Percentiles rank a stretch among this genome's conserved stretches.
These are phyloP conservation scores for Babylonia areolata DNA, from an alignment of 1,140 invertebrate species.

Conservation along the genomic window DNA sequence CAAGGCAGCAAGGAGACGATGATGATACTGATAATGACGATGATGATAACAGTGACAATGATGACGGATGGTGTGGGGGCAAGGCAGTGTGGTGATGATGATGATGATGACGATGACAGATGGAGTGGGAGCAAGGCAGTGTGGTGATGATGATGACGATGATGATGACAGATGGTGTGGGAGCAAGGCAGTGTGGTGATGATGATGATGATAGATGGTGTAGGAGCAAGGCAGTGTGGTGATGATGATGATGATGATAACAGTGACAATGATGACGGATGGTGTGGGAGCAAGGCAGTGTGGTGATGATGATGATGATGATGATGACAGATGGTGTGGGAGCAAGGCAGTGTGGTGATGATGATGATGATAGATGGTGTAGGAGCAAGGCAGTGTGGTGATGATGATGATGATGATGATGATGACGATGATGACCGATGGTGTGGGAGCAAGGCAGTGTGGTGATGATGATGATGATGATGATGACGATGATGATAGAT, in stretches of 20 bases:
- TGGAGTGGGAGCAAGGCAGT: no score
- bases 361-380: neutral
- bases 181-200: no score
- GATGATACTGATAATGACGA: neutral
- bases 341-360: no score
- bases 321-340: no score
- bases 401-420: neutral
- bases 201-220: neutral
- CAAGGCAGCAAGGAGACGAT: no score
- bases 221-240: neutral
- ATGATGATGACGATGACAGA: neutral
- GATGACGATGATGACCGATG: neutral
- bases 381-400: neutral
- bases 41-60: neutral
- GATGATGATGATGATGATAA: neutral
- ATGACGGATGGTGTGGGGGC: no score
- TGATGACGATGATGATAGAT: no score
- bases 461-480: no score
- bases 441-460: no score
- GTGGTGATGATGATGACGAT: no score
- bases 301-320: neutral
- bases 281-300: neutral
- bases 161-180: no score
- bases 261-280: neutral
- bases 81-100: no score